Evolutionary conservation across 2,797 vertebrate genomes (phyloP), one percentile per base, ranked within the genome.

Genomic region (Chromis chromis): DNA sequence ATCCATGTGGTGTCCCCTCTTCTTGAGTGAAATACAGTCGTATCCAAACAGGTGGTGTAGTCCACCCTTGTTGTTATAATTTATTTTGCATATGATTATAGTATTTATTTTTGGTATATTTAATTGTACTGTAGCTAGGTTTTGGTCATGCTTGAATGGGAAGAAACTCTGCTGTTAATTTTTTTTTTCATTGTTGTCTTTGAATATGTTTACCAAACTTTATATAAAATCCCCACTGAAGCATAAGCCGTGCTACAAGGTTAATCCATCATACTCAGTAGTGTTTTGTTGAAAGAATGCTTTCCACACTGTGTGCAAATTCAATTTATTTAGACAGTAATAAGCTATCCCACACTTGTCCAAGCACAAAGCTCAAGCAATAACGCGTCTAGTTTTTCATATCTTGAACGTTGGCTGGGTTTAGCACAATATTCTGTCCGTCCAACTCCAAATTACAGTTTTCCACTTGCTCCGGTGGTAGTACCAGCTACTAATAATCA

Each of bases 41-140:
- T 48, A 76, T 80, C 78, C 85, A 83, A 86, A 90, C 85, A 61
- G 82, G 87, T 82, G 86, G 89, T 44, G 44, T 54, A 57, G 72
- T 79, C 84, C 86, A 82, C 78, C 71, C 42, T 76, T 63, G 60
- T 85, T 84, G 61, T 77, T 87, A 69, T 93, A 91, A 93, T 92
- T 92, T 93, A 93, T 94, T 93, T 93, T 86, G 78, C 86, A 87
- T 88, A 90, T 89, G 58, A 83, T 89, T 88, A 88, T 91, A 88
- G 77, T 93, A 93, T 93, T 93, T 93, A 92, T 93, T 92, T 90
- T 93, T 92, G 87, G 74, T 89, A 89, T 93, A 93, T 92, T 93
- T 93, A 86, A 91, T 84, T 89, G 81, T 87, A 83, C 81, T 88
- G 67, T 89, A 81, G 82, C 83, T 88, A 85, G 77, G 57, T 85